These are phyloP conservation scores for Amblyraja radiata DNA, from an alignment of 2,797 vertebrate species.

Conservation along the genomic window DNA sequence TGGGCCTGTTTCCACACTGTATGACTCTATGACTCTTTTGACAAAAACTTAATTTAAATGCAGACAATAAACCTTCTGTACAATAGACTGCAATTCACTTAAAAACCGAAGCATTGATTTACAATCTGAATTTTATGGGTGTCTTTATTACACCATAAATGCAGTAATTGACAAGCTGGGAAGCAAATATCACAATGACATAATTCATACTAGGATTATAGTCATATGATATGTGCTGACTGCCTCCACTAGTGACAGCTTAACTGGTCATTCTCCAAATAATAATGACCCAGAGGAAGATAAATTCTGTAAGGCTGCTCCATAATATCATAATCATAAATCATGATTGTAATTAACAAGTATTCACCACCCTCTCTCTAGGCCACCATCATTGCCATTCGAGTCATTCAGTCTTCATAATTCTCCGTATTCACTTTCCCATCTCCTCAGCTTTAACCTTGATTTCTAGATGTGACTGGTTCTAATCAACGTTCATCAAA, in stretches of 20 bases:
- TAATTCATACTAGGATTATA: neutral
- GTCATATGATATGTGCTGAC: neutral
- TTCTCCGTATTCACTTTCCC: too few relatives aligned
- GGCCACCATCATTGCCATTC: too few relatives aligned
- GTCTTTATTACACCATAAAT: neutral
- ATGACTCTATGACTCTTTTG: too few relatives aligned
- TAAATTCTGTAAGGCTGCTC: neutral
- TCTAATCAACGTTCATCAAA: too few relatives aligned
- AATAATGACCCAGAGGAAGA: neutral
- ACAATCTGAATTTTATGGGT: neutral
- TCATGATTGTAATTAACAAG: too few relatives aligned
- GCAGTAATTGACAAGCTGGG: neutral
- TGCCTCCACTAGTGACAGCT: neutral
- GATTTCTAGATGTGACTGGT: too few relatives aligned
- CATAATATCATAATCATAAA: neutral
- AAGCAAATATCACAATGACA: neutral
- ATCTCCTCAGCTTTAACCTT: too few relatives aligned
- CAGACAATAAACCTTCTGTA: neutral
- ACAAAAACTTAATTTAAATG: neutral
- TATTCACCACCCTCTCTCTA: too few relatives aligned
- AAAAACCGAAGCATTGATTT: neutral
- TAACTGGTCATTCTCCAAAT: neutral
- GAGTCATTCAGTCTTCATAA: too few relatives aligned
- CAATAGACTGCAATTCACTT: neutral
- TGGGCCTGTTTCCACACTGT: too few relatives aligned